Conservation (phyloP, 2,888 invertebrate species). For the Agrenia bidenticulata region DNA sequence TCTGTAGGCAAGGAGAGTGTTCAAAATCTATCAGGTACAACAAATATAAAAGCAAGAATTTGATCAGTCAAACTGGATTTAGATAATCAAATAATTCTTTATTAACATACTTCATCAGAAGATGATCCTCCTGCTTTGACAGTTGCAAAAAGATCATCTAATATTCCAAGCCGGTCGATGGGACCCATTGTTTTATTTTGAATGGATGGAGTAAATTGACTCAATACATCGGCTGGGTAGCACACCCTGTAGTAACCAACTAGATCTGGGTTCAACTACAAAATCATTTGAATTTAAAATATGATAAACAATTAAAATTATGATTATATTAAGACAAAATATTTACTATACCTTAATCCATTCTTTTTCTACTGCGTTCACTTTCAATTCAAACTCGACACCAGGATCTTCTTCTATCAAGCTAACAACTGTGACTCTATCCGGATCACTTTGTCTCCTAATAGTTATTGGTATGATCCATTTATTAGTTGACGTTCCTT, state of each 20-base stretch:
- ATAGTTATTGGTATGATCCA: slow-evolving; percentile 91
- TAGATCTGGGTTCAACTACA: slow-evolving; percentile 71
- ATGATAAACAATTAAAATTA: too few species aligned
- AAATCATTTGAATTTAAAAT: too few species aligned
- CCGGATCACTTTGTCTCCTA: slow-evolving; percentile 72
- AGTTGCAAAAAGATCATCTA: slow-evolving; percentile 89
- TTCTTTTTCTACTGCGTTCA: slow-evolving; percentile 70
- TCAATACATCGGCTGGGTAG: slow-evolving; percentile 74
- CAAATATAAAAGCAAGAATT: not conserved
- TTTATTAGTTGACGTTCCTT: slow-evolving; percentile 56
- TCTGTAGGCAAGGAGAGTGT: slow-evolving; percentile 77
- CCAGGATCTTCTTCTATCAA: slow-evolving; percentile 63
- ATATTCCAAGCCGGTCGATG: slow-evolving; percentile 81
- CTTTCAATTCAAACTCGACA: slow-evolving; percentile 59
- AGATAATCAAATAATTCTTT: not conserved
- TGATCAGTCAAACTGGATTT: not conserved
- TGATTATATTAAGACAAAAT: too few species aligned
- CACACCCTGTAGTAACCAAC: slow-evolving; percentile 89
- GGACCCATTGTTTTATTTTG: slow-evolving; percentile 76
- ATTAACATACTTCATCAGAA: slow-evolving; percentile 70
- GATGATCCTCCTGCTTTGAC: slow-evolving; percentile 77
- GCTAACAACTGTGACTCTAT: slow-evolving; percentile 60
- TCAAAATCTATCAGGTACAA: too few species aligned
- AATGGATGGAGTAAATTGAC: slow-evolving; percentile 76
- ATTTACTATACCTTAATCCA: slow-evolving; percentile 73